Evolutionary conservation across 2,797 vertebrate genomes (phyloP), one percentile per base, ranked within the genome.

Genomic region (Sus cebifrons): DNA sequence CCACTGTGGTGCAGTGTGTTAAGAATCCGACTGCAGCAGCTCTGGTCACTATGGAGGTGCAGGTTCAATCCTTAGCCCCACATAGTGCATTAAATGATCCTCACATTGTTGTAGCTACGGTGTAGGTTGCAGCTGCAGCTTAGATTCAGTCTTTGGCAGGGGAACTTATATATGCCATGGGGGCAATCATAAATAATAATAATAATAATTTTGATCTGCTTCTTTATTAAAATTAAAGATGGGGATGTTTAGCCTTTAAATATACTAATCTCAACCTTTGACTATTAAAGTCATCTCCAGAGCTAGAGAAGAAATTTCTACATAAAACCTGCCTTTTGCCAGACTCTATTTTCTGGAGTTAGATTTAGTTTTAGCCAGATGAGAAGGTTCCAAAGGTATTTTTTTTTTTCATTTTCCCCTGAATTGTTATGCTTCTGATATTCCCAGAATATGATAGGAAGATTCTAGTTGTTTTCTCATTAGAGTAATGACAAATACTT

Each of bases 261-360:
- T 60, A 94, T 77, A 21, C 21, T 49, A 94, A 36, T 27, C 52
- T 92, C 12, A 64, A 74, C 29, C 44, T 88, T 49, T 95, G 71
- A 1, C 67, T 87, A 9, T 32, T 40, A 40, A 70, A 20, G 52
- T 49, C 54, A 49, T 74, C 32, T 68, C 49, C 32, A 44, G 18
- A 60, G 10, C 52, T 62, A 44, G n/a, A 20, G 21, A 68, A 87
- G 65, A 56, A 86, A 82, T 56, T 54, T 93, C 86, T 62, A 67
- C 23, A 44, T 71, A 65, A 82, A 92, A 25, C 18, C 11, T 82
- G 25, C 12, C 18, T 23, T 70, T 85, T 29, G 7, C 23, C 44
- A 82, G 36, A 64, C 52, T 95, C 36, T 1, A 62, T 36, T 71
- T 75, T 86, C 49, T 40, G 77, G 14, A 23, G 25, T 13, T 56